Evolutionary conservation across 2,113 vertebrate genomes (phyloP).

Genomic region (Burhinus bistriatus): DNA sequence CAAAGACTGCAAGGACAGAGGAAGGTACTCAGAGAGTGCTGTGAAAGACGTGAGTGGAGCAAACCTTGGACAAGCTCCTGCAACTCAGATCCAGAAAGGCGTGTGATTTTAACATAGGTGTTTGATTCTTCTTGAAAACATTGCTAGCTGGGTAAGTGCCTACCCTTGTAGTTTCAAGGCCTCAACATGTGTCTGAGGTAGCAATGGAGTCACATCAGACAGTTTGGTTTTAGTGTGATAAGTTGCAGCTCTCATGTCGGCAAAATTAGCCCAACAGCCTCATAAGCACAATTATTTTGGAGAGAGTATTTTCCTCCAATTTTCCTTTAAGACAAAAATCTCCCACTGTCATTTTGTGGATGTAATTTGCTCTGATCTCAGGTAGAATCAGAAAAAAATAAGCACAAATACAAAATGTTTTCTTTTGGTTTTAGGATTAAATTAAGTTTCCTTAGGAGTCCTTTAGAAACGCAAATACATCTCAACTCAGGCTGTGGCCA

Average conservation of each 20-base stretch:
- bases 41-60: background rate
- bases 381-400: background rate
- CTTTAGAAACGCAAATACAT: slow-evolving; percentile 5
- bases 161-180: background rate
- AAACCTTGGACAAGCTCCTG: background rate
- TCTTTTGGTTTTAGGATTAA: background rate
- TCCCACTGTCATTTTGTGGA: background rate
- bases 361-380: background rate
- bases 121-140: background rate
- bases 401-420: background rate
- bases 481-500: background rate
- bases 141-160: background rate
- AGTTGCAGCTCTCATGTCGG: background rate
- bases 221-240: background rate
- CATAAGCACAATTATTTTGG: background rate
- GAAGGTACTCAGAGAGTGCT: background rate
- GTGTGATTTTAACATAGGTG: background rate
- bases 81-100: background rate
- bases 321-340: background rate
- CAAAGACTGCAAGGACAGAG: background rate
- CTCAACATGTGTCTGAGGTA: background rate
- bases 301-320: background rate
- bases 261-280: background rate
- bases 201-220: background rate
- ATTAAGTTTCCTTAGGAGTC: background rate